Percentiles rank a stretch among this genome's conserved stretches.
Evolutionary conservation across 2,797 vertebrate genomes (phyloP).

Genomic region (Lagothrix lagotricha): DNA sequence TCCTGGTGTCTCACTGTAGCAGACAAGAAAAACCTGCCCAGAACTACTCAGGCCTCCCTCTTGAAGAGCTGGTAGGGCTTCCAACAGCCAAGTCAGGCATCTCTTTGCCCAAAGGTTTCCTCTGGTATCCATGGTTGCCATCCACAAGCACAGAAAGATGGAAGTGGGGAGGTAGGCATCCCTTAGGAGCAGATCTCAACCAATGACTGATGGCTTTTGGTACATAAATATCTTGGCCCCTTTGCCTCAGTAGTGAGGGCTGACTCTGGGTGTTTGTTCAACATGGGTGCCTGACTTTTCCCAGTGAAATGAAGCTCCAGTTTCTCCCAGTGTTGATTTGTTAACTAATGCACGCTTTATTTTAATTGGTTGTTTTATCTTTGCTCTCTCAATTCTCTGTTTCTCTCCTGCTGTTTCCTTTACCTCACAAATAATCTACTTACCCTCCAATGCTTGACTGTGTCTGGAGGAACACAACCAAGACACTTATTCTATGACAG

Average conservation of each 20-base stretch:
- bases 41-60: not conserved
- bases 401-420: not conserved
- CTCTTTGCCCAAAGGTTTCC: not conserved
- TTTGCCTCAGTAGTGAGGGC: not conserved
- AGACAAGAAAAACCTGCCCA: not conserved
- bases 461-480: not conserved
- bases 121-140: not conserved
- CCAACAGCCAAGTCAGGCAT: not conserved
- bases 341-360: not conserved
- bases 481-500: not conserved
- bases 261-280: not conserved
- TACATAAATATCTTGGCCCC: not conserved
- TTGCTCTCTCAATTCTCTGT: not conserved
- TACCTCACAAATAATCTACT: not conserved
- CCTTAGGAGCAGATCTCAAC: not conserved
- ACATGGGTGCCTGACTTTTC: not conserved
- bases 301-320: not conserved
- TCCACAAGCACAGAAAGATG: not conserved
- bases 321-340: not conserved
- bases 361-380: not conserved
- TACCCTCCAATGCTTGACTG: not conserved
- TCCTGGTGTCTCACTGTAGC: not conserved
- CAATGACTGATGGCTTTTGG: not conserved
- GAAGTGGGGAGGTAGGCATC: not conserved
- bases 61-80: not conserved